Evolutionary conservation across 1,140 invertebrate genomes (phyloP), one percentile per base, ranked within the genome.

Genomic region (Colletes latitarsis): DNA sequence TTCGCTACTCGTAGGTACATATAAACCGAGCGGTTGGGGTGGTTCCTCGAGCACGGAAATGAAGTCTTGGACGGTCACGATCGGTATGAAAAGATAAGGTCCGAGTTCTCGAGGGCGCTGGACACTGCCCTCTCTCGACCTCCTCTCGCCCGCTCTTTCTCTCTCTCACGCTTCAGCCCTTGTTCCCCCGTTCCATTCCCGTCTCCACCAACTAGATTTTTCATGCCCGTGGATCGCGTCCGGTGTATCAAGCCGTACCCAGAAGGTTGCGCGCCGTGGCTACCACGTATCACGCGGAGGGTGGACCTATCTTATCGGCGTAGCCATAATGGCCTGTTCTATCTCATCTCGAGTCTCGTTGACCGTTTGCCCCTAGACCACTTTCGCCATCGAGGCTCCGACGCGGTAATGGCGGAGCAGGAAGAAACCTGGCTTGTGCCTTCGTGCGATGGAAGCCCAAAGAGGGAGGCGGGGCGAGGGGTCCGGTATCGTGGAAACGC

Each of bases 291-390:
- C 83, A 84, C 64, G 30, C 30, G 72, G 41, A 85, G 88, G 83
- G 89, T 91, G 88, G 89, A 90, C 89, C 91, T 93, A 93, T 93
- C 92, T 93, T 93, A 93, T 93, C 93, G 86, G 89, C 80, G 77
- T 80, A 81, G 88, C 86, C 90, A 92, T 93, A 93, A 93, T 93
- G 90, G 91, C 90, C 89, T 89, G 91, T 91, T 93, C 91, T 93
- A 93, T 93, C 92, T 93, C 92, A 93, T 93, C 91, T 93, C 88
- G 53, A 77, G 81, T 82, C 83, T 88, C 84, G 84, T 86, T 87
- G 87, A 85, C 85, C 82, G 85, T 74, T 85, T 82, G 81, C 83
- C 82, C 80, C 66, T 84, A 84, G 82, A 88, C 85, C 82, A 87
- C 86, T 87, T 84, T 88, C 82, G 86, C 86, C 86, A 84, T 86